Evolutionary conservation across 2,888 invertebrate genomes (phyloP), one percentile per base, ranked within the genome.

Genomic region (Lasioglossum calceatum): DNA sequence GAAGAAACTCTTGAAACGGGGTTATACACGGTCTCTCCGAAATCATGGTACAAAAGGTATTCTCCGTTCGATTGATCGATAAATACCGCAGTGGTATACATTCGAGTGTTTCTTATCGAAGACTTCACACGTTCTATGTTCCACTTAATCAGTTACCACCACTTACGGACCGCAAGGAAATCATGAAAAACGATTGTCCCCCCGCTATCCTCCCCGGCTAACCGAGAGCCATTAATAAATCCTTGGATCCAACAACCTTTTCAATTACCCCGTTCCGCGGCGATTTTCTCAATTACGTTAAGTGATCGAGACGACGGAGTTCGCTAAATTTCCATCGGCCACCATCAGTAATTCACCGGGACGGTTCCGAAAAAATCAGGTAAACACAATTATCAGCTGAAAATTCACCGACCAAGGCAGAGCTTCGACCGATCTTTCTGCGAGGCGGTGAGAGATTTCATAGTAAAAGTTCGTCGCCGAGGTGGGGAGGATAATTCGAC

Each of bases 401-500:
- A 23, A 47, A 71, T 58, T 71, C 58, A 1, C 54, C 32, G 23
- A 71, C n/a, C 1, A 44, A 54, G 27, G 19, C 36, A 12, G 50
- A 47, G 36, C 42, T 72, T 14, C 44, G 32, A 14, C 71, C 47
- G 32, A 23, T 71, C 44, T 70, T 70, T 81, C 44, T 4, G 12
- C 64, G 16, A 70, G 47, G 19, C 36, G 50, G 54, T 44, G 36
- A 44, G 12, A 50, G 78, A 73, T 79, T 44, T 47, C 74, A 72
- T 50, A 70, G 77, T 71, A 79, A 81, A 81, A 84, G 86, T 81
- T 79, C 47, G 77, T 70, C 67, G 80, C 47, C 23, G 36, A 71
- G 61, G 72, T 8, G 78, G 71, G 39, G 8, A 19, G 88, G 89
- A 90, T 92, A 91, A 92, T 91, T 90, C 90, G 89, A 84, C 88